Conservation (phyloP, 2,888 invertebrate species). For the Apamea sordens region DNA sequence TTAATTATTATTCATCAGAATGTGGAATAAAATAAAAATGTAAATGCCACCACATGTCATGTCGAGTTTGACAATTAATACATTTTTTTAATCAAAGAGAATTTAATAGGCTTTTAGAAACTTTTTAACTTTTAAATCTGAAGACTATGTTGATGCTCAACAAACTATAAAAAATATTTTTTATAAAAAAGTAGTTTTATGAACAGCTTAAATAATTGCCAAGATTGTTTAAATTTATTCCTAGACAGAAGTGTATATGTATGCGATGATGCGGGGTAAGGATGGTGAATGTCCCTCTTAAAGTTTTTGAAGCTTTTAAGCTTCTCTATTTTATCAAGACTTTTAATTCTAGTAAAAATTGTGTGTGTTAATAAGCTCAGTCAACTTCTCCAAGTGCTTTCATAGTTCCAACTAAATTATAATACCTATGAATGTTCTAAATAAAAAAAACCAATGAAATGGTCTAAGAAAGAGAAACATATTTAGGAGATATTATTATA, state of each 20-base stretch:
- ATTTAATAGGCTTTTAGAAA: neutral
- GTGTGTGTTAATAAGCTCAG: neutral
- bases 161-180: neutral
- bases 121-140: constrained; percentile 9
- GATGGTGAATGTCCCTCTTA: neutral
- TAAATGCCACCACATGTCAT: constrained; percentile 22
- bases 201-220: neutral
- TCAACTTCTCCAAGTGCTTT: neutral
- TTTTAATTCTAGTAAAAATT: neutral
- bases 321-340: neutral
- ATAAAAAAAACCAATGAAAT: neutral
- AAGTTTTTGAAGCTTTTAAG: neutral
- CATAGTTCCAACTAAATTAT: neutral
- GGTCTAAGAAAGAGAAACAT: neutral
- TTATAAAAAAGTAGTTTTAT: neutral
- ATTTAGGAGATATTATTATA: neutral
- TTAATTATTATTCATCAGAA: neutral
- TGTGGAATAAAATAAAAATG: constrained; percentile 17
- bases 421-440: neutral
- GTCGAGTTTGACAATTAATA: constrained; percentile 12
- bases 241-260: neutral
- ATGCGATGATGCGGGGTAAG: neutral
- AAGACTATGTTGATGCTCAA: neutral
- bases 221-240: neutral
- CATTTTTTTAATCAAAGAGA: neutral